phyloP scores from a whole-genome alignment of 2,888 invertebrate genomes.

The Ethmia dodecea region DNA sequence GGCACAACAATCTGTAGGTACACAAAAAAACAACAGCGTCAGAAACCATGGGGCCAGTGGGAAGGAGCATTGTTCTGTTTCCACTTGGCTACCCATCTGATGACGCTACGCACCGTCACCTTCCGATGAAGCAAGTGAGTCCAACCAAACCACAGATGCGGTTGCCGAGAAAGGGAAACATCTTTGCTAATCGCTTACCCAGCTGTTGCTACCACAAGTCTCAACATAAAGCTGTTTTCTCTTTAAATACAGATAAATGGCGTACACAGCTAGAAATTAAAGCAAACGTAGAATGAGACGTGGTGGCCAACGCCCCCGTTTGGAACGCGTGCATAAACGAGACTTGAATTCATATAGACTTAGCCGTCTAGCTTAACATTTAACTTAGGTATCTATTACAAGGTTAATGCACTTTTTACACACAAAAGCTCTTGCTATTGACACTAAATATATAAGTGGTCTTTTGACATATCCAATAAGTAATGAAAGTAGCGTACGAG shows the following conservation, averaged over 20 bases:
- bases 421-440: conserved; percentile 1
- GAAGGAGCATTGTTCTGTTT: conserved; percentile 51
- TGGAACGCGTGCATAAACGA: conserved; percentile 31
- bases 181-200: background rate
- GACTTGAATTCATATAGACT: conserved; percentile 7
- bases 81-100: conserved; percentile 58
- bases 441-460: background rate
- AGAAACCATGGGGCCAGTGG: conserved; percentile 35
- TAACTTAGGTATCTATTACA: conserved; percentile 10
- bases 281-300: too few relatives aligned
- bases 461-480: background rate
- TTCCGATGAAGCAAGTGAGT: conserved; percentile 46
- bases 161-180: conserved; percentile 11
- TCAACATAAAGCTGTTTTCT: too few relatives aligned
- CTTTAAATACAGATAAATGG: too few relatives aligned
- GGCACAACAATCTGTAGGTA: too few relatives aligned
- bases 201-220: too few relatives aligned
- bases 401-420: conserved; percentile 15
- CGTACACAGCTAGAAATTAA: too few relatives aligned
- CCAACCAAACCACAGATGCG: conserved; percentile 12
- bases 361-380: too few relatives aligned
- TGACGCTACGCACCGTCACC: conserved; percentile 64
- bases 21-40: conserved; percentile 22
- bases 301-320: conserved; percentile 30
- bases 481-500: background rate